phyloP scores from a whole-genome alignment of 2,113 vertebrate species.

The Eulemur macaco region DNA sequence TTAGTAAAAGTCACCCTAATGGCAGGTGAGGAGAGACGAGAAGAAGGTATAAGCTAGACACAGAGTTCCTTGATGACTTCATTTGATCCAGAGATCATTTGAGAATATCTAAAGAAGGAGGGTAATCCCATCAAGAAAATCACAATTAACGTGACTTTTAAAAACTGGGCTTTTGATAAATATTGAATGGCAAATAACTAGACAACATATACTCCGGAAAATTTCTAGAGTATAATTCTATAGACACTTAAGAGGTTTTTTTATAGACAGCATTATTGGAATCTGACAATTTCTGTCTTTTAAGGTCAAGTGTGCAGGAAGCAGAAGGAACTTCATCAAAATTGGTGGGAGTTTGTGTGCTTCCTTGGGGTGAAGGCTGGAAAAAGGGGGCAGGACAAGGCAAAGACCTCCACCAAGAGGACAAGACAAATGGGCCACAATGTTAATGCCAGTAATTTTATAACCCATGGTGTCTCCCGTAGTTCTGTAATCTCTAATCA shows the following conservation, averaged over 20 bases:
- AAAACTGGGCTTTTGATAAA: background rate
- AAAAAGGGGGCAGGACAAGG: background rate
- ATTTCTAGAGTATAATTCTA: background rate
- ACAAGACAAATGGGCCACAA: background rate
- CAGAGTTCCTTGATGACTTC: background rate
- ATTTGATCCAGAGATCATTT: background rate
- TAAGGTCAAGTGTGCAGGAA: background rate
- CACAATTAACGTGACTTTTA: background rate
- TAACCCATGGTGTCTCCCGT: background rate
- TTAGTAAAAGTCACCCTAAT: background rate
- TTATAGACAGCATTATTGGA: background rate
- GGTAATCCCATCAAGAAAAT: background rate
- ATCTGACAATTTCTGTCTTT: background rate
- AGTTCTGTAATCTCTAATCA: background rate
- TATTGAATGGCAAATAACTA: background rate
- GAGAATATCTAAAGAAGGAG: background rate
- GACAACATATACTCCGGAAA: background rate
- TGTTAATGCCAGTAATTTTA: background rate
- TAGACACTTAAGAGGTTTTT: background rate
- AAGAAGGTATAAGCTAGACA: background rate
- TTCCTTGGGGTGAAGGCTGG: background rate
- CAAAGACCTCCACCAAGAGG: background rate
- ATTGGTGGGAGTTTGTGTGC: accelerated
- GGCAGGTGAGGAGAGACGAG: background rate
- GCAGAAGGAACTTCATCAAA: background rate